These are phyloP conservation scores for Phocoena phocoena DNA, from an alignment of 2,113 vertebrate genomes.

Conservation along the genomic window DNA sequence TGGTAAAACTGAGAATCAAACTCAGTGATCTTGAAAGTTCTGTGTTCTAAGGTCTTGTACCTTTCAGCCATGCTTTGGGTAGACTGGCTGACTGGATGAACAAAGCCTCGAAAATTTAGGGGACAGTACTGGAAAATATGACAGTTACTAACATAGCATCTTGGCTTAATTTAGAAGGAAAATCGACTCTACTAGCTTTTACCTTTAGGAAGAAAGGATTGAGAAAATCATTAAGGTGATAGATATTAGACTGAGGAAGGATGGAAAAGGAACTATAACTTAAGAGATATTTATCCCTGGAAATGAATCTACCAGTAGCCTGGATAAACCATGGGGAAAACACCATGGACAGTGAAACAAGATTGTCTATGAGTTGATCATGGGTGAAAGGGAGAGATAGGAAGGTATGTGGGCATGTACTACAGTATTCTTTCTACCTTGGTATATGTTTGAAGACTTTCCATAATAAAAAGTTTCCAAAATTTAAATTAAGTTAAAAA, in stretches of 20 bases:
- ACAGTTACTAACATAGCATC: not conserved
- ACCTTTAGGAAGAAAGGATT: not conserved
- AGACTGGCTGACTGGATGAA: not conserved
- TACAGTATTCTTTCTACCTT: not conserved
- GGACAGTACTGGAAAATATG: not conserved
- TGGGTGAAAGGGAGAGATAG: not conserved
- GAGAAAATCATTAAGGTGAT: not conserved
- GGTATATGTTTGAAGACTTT: not conserved
- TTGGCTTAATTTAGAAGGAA: not conserved
- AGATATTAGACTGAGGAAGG: not conserved
- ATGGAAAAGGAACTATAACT: not conserved
- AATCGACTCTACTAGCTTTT: not conserved
- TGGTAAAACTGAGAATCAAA: not conserved
- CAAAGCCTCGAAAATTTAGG: not conserved
- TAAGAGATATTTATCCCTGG: not conserved
- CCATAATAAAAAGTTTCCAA: constrained; percentile 3
- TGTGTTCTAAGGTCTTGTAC: not conserved
- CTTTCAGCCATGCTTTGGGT: not conserved
- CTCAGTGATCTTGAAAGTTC: not conserved
- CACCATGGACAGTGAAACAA: not conserved
- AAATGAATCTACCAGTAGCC: not conserved
- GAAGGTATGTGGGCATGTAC: not conserved
- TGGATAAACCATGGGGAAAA: not conserved
- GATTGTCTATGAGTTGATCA: not conserved
- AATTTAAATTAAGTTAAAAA: not conserved